Conservation (phyloP, 1,140 invertebrate genomes). For the Dreissena polymorpha region DNA sequence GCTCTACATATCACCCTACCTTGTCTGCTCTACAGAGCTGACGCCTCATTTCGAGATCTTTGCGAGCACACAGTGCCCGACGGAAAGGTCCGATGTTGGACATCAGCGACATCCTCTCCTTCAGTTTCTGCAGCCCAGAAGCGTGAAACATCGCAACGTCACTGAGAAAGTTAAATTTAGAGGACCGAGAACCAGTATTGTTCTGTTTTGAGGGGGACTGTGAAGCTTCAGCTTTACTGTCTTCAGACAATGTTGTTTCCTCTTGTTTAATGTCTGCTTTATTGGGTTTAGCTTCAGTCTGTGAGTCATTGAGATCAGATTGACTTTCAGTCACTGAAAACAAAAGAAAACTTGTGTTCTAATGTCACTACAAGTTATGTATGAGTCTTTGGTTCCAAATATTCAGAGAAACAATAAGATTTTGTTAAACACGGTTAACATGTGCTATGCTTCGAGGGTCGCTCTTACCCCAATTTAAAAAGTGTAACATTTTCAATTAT, state of each 20-base stretch:
- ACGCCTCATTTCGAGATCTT: slow-evolving; percentile 76
- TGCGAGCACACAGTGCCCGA: slow-evolving; percentile 75
- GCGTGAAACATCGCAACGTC: slow-evolving; percentile 69
- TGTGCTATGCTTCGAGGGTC: too few species aligned
- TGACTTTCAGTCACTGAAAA: slow-evolving; percentile 12
- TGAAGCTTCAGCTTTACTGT: slow-evolving; percentile 12
- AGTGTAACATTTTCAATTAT: too few species aligned
- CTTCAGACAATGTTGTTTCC: too few species aligned
- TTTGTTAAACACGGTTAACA: too few species aligned
- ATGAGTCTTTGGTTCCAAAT: too few species aligned
- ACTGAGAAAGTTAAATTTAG: slow-evolving; percentile 65
- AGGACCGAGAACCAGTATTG: background rate
- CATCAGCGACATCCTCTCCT: slow-evolving; percentile 67
- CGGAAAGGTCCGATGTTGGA: slow-evolving; percentile 74
- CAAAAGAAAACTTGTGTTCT: background rate
- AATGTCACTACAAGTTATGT: background rate
- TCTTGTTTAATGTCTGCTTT: slow-evolving; percentile 34
- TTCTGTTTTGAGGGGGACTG: slow-evolving; percentile 6
- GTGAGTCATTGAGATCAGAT: background rate
- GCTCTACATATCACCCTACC: background rate
- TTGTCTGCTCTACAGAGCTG: slow-evolving; percentile 76
- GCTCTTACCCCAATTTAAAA: too few species aligned
- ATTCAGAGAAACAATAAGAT: too few species aligned
- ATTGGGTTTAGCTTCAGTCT: slow-evolving; percentile 11
- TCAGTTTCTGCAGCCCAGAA: slow-evolving; percentile 58